These are phyloP conservation scores for Hydrolagus affinis DNA, from an alignment of 2,113 vertebrate species.

Conservation along the genomic window DNA sequence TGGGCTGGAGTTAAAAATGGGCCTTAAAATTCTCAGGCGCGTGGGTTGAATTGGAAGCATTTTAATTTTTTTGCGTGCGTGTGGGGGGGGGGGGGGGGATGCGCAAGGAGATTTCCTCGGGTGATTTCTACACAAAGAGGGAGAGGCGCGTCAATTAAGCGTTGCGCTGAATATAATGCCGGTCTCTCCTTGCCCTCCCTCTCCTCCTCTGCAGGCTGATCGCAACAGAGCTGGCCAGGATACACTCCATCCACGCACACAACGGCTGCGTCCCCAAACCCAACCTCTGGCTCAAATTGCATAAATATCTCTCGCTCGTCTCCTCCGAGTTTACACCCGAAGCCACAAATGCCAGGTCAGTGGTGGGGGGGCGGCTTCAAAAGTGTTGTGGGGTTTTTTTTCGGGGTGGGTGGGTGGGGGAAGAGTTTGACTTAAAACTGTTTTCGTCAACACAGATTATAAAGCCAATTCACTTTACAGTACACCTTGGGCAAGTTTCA, in stretches of 20 bases:
- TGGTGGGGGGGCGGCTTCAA: background rate
- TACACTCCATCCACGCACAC: slow-evolving; percentile 83
- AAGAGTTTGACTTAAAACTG: background rate
- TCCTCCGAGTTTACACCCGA: slow-evolving; percentile 74
- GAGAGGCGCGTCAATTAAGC: no score
- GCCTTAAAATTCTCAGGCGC: no score
- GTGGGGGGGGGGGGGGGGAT: no score
- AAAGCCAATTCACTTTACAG: no score
- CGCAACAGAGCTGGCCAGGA: slow-evolving; percentile 84
- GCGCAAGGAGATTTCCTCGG: no score
- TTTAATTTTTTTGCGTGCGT: no score
- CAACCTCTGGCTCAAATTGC: slow-evolving; percentile 86
- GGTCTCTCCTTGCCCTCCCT: background rate
- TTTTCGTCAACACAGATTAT: no score
- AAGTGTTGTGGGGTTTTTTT: background rate
- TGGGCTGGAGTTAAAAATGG: no score
- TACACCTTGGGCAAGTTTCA: no score
- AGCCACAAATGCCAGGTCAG: slow-evolving; percentile 69
- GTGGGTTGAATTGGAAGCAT: no score
- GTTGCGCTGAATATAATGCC: background rate
- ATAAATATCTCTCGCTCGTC: slow-evolving; percentile 80
- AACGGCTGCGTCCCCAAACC: slow-evolving; percentile 88
- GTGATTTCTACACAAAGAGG: no score
- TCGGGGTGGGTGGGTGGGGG: background rate
- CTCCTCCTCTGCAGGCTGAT: slow-evolving; percentile 63